These are phyloP conservation scores for Antitype chi DNA, from an alignment of 2,888 invertebrate species.

Conservation along the genomic window DNA sequence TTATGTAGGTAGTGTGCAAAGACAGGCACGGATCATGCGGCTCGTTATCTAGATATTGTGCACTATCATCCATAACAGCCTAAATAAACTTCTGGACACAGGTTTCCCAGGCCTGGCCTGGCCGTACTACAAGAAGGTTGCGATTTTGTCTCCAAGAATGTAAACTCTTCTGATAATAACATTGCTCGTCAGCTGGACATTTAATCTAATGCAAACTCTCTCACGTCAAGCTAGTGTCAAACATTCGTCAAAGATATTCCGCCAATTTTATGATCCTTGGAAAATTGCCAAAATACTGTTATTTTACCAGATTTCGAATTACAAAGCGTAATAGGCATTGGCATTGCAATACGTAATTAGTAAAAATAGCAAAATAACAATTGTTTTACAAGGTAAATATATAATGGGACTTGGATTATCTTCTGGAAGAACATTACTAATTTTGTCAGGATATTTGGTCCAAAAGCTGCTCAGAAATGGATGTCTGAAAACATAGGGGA, in stretches of 20 bases:
- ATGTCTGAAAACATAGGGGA: not conserved
- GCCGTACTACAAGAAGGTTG: not conserved
- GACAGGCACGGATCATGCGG: too few species aligned
- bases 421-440: not conserved
- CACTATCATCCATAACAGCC: not conserved
- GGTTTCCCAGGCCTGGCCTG: not conserved
- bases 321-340: not conserved
- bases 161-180: not conserved
- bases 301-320: not conserved
- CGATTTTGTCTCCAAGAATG: not conserved
- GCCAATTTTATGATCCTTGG: not conserved
- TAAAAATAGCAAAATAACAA: not conserved
- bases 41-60: too few species aligned
- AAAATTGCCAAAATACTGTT: not conserved
- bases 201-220: not conserved
- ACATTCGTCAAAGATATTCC: not conserved
- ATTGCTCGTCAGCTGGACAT: not conserved
- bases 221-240: not conserved
- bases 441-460: not conserved
- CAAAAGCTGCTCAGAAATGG: conserved; percentile 1
- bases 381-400: not conserved
- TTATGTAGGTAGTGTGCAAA: not conserved
- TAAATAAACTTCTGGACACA: not conserved
- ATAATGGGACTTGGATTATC: not conserved
- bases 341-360: not conserved